These are phyloP conservation scores for Sarotherodon lohbergeri DNA, from an alignment of 2,113 vertebrate species.

Conservation along the genomic window DNA sequence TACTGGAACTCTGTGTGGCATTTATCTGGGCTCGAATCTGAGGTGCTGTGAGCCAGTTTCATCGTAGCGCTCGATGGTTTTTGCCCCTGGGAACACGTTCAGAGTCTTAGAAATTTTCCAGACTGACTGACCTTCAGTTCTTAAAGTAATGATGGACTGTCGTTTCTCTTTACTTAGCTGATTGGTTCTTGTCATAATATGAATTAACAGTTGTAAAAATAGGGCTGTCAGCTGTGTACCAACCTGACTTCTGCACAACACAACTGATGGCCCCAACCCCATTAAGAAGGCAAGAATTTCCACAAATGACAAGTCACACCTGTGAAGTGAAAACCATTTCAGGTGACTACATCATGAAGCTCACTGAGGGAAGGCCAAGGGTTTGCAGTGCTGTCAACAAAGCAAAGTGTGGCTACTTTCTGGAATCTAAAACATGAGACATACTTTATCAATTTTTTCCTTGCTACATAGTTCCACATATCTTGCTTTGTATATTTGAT, in stretches of 20 bases:
- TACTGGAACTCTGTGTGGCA: background rate
- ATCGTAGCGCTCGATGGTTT: background rate
- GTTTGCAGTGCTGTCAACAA: background rate
- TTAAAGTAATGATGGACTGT: background rate
- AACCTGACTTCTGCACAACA: background rate
- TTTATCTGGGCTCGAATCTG: background rate
- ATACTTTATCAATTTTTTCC: background rate
- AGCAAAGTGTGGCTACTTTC: background rate
- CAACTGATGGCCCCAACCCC: background rate
- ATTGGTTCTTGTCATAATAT: background rate
- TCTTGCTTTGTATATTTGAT: background rate
- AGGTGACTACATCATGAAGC: background rate
- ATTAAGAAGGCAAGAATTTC: background rate
- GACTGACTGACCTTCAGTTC: background rate
- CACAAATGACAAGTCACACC: background rate
- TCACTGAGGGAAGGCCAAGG: background rate
- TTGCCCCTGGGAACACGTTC: background rate
- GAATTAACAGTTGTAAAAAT: background rate
- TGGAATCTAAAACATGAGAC: background rate
- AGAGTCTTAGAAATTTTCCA: background rate
- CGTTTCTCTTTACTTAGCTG: background rate
- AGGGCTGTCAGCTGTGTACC: background rate
- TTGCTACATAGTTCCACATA: background rate
- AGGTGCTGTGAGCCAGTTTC: background rate
- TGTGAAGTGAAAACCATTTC: background rate